phyloP scores from a whole-genome alignment of 1,140 invertebrate species.

The Brachystomella parvula region DNA sequence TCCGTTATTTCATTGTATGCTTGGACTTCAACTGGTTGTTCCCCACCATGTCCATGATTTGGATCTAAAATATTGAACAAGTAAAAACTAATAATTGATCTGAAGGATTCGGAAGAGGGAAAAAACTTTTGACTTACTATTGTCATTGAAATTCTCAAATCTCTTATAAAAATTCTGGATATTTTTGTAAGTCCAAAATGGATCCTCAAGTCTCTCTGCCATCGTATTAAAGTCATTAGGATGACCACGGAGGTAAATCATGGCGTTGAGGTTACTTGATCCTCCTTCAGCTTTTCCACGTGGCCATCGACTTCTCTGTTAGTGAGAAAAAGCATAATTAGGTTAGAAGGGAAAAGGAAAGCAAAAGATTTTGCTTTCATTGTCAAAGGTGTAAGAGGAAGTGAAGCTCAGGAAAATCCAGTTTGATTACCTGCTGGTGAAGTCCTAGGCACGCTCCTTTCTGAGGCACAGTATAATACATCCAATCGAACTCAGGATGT shows the following conservation, averaged over 20 bases:
- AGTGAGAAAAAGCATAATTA: not conserved
- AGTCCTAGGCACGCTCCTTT: slow-evolving; percentile 6
- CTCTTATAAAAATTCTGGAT: slow-evolving; percentile 75
- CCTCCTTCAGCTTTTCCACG: slow-evolving; percentile 48
- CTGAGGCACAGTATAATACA: slow-evolving; percentile 48
- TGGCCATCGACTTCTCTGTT: slow-evolving; percentile 38
- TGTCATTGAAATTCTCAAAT: slow-evolving; percentile 47
- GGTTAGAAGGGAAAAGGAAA: too few species aligned
- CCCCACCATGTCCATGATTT: slow-evolving; percentile 7
- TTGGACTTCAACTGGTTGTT: not conserved
- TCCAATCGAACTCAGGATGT: slow-evolving; percentile 46
- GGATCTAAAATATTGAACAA: not conserved
- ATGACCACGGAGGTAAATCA: slow-evolving; percentile 53
- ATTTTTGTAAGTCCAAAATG: slow-evolving; percentile 59
- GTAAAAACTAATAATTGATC: not conserved
- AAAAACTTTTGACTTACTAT: not conserved
- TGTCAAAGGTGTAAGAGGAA: too few species aligned
- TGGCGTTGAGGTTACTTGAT: slow-evolving; percentile 51
- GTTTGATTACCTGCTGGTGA: not conserved
- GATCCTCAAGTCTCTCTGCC: slow-evolving; percentile 48
- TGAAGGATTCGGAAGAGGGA: not conserved
- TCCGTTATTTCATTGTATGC: not conserved
- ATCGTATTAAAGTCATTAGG: slow-evolving; percentile 51
- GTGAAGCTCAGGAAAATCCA: too few species aligned
- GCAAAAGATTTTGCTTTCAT: too few species aligned